Evolutionary conservation across 2,113 vertebrate genomes (phyloP).

Genomic region (Delphinapterus leucas): DNA sequence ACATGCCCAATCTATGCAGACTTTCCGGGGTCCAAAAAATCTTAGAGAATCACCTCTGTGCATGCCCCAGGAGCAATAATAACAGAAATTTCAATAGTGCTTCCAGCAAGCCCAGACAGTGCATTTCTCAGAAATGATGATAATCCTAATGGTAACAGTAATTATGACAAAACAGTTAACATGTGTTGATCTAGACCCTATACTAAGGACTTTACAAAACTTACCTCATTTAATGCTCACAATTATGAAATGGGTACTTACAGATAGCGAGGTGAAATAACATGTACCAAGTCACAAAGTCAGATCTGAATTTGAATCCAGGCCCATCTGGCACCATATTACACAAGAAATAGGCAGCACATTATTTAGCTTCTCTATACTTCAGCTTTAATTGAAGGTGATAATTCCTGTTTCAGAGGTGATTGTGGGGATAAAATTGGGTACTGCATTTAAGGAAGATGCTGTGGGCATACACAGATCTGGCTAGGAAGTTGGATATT

Average conservation of each 20-base stretch:
- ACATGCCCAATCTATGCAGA: neutral
- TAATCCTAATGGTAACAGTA: neutral
- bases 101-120: neutral
- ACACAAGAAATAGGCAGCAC: neutral
- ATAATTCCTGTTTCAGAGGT: neutral
- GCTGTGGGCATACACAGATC: neutral
- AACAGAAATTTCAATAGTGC: neutral
- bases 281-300: neutral
- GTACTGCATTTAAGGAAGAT: neutral
- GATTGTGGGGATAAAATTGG: neutral
- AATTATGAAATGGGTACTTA: neutral
- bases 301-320: neutral
- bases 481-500: neutral
- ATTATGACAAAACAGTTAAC: neutral
- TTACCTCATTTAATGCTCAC: neutral
- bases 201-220: neutral
- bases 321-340: neutral
- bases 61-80: neutral
- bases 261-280: neutral
- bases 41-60: neutral
- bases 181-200: neutral
- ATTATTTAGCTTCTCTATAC: neutral
- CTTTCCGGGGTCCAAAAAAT: neutral
- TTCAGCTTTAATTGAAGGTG: neutral
- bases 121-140: neutral